phyloP scores from a whole-genome alignment of 2,113 vertebrate genomes.

The Sprattus sprattus region DNA sequence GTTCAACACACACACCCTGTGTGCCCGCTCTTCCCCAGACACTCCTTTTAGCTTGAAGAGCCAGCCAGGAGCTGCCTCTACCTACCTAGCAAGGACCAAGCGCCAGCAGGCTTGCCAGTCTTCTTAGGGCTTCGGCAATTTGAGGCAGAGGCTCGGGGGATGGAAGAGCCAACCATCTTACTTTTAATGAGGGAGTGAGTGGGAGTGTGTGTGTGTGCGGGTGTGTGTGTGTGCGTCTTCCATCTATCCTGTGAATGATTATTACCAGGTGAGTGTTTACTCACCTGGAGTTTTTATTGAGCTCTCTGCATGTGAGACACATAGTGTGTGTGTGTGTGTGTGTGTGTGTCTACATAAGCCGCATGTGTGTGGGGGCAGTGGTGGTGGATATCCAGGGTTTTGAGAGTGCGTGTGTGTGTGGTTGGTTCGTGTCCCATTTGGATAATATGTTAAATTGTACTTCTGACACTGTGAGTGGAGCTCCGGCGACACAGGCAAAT shows the following conservation, averaged over 20 bases:
- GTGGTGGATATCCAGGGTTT: no score
- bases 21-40: background rate
- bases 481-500: no score
- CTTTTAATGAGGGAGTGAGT: background rate
- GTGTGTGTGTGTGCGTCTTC: background rate
- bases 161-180: background rate
- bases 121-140: background rate
- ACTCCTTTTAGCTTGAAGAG: background rate
- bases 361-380: no score
- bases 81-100: background rate
- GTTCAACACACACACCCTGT: background rate
- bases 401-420: no score
- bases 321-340: no score
- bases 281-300: no score
- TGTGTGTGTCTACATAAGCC: no score
- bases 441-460: no score
- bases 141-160: background rate
- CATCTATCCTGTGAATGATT: background rate
- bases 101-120: constrained; percentile 1
- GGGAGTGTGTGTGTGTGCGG: background rate
- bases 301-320: no score
- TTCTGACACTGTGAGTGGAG: no score
- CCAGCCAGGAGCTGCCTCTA: background rate
- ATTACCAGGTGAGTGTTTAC: no score
- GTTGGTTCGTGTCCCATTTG: no score